Evolutionary conservation across 2,113 vertebrate species (phyloP), one percentile per base, ranked within the genome.

Genomic region (Psittacus erithacus): DNA sequence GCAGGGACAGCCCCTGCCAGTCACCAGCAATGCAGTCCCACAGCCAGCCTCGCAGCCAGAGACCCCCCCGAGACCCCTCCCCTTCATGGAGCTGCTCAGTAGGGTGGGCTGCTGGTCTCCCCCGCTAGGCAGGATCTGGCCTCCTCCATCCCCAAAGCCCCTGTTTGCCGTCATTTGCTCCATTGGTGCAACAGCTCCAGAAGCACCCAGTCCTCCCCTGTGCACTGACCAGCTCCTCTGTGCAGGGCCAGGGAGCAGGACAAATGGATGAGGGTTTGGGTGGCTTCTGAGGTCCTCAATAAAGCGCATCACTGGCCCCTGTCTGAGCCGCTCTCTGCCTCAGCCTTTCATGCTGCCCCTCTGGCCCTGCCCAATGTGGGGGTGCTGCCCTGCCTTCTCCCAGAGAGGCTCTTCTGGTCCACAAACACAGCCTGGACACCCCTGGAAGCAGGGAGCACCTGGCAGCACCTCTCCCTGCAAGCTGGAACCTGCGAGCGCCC

Each of bases 181-280:
- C 62, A 57, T 10, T 0, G 0, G 57, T 55, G 24, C 39, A 68
- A 53, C 14, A 85, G 46, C n/a, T 52, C 25, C 0, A 0, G 20
- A 22, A 81, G 76, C 0, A 0, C 19, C 25, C n/a, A 10, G 44
- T 17, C 27, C 62, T 15, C 6, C 38, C 38, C 38, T 12, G 24
- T 10, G 22, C 38, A 27, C 41, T 17, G 29, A 6, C 13, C 33
- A 43, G 43, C 7, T 86, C 24, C 46, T 53, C 44, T 13, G 35
- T 0, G 1, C 63, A 43, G 88, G 63, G 47, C 23, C 44, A 43
- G 75, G 41, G 62, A 60, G 29, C 0, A 0, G 43, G 69, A 14
- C 0, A 20, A 67, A 62, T 2, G 5, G 77, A 29, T 4, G 67
- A 38, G 46, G 52, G 11, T 18, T 53, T 41, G 60, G 64, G 81